A percentile compares a stretch with the other conserved stretches of the same genome.
Conservation (phyloP, 2,888 invertebrate genomes). For the Melanargia galathea region DNA sequence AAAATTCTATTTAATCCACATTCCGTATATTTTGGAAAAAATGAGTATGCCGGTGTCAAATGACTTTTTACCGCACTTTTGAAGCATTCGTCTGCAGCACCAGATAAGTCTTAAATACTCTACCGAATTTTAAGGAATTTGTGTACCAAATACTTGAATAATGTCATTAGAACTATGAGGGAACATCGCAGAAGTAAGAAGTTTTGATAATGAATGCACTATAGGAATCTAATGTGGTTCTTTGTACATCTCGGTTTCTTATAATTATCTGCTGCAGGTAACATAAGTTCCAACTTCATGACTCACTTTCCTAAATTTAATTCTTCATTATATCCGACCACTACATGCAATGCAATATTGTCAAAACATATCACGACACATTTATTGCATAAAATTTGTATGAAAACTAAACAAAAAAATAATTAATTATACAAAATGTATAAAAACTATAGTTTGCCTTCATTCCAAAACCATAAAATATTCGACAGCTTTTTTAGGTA, state of each 20-base stretch:
- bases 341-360: no score
- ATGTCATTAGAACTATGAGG: not conserved
- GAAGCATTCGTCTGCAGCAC: not conserved
- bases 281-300: not conserved
- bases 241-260: not conserved
- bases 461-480: conserved; percentile 7
- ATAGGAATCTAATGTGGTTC: not conserved
- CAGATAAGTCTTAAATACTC: not conserved
- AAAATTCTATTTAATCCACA: not conserved
- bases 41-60: not conserved
- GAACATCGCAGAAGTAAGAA: not conserved
- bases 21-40: not conserved
- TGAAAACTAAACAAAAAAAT: no score
- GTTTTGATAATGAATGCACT: not conserved
- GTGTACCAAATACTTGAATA: not conserved
- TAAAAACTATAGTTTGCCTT: not conserved
- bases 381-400: no score
- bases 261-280: not conserved
- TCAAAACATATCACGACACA: no score
- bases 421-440: not conserved
- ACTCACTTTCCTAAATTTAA: not conserved
- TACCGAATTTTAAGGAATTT: not conserved
- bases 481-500: conserved; percentile 10
- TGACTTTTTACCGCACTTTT: not conserved
- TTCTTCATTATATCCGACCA: not conserved